Conservation (phyloP, 92 coral and sea anemone genomes). For the Siderastrea siderea region DNA sequence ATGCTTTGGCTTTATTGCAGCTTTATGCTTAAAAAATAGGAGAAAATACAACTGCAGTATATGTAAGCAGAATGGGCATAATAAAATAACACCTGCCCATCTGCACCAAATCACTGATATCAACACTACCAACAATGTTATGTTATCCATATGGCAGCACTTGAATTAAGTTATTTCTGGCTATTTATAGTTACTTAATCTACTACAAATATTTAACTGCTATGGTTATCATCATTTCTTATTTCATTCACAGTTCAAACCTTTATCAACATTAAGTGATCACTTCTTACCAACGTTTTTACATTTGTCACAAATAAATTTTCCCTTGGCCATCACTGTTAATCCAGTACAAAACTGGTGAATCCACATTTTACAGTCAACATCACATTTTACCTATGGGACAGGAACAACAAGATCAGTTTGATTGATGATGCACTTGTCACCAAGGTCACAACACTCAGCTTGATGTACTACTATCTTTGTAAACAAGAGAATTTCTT, state of each 20-base stretch:
- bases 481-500: slow-evolving; percentile 51
- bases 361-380: slow-evolving; percentile 42
- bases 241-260: neutral
- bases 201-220: neutral
- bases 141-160: no score
- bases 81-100: slow-evolving; percentile 44
- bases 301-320: slow-evolving; percentile 49
- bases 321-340: slow-evolving; percentile 42
- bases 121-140: neutral
- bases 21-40: slow-evolving; percentile 30
- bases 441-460: slow-evolving; percentile 54
- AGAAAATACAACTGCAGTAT: slow-evolving; percentile 30
- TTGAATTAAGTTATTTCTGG: no score
- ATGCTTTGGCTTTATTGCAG: slow-evolving; percentile 59
- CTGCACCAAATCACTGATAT: neutral
- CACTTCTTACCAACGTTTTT: neutral
- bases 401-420: slow-evolving; percentile 43
- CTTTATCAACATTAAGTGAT: no score
- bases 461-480: slow-evolving; percentile 21
- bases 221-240: neutral
- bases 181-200: no score
- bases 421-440: slow-evolving; percentile 19
- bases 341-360: slow-evolving; percentile 47
- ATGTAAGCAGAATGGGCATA: slow-evolving; percentile 52
- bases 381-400: slow-evolving; percentile 51